Conservation (phyloP, 2,113 vertebrate genomes). For the Syngnathoides biaculeatus region DNA sequence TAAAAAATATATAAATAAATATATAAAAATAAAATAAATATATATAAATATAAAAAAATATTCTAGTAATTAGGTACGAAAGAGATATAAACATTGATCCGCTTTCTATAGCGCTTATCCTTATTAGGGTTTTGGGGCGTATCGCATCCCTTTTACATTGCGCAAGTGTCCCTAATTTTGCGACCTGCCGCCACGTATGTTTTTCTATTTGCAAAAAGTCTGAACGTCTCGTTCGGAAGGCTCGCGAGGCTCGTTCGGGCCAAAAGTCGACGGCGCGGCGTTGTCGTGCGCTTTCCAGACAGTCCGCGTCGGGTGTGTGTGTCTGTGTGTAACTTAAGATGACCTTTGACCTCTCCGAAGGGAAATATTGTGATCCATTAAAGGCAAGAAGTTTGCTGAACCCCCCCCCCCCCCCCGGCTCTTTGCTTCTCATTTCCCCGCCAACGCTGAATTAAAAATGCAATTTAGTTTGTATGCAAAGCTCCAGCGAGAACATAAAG, state of each 20-base stretch:
- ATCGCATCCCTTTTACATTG: background rate
- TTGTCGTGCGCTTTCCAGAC: constrained; percentile 36
- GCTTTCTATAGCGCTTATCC: too few species aligned
- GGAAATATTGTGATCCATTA: constrained; percentile 49
- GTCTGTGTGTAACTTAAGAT: constrained; percentile 29
- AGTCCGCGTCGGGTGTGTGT: constrained; percentile 39
- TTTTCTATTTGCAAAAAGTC: constrained; percentile 30
- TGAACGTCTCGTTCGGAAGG: constrained; percentile 50
- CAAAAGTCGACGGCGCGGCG: constrained; percentile 44
- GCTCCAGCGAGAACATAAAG: constrained; percentile 47
- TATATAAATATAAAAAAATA: too few species aligned
- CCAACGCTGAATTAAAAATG: constrained; percentile 38
- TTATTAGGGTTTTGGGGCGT: too few species aligned
- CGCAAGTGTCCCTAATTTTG: background rate
- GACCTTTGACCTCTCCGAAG: constrained; percentile 16
- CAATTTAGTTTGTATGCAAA: constrained; percentile 46
- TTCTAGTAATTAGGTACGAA: too few species aligned
- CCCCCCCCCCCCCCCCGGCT: too few species aligned
- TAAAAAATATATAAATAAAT: too few species aligned
- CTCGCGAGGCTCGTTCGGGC: constrained; percentile 27
- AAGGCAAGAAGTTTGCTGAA: constrained; percentile 31
- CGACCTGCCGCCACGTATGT: background rate
- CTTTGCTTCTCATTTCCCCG: constrained; percentile 30
- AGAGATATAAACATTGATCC: too few species aligned
- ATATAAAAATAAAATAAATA: too few species aligned